Conservation (phyloP, 2,888 invertebrate species). For the Eustalomyia histrio region DNA sequence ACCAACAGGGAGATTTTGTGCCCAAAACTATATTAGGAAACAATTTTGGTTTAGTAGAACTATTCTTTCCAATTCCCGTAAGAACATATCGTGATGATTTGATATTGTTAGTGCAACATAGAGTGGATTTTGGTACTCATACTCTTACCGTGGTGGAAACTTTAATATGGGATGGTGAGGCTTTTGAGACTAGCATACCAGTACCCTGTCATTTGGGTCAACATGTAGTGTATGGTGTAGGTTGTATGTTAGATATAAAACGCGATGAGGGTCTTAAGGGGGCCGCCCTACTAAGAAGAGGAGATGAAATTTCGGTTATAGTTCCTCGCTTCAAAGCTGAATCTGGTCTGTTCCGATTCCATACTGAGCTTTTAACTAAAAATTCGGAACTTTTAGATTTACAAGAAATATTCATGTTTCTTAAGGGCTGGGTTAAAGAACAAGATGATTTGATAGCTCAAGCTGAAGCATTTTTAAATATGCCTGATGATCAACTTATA, state of each 20-base stretch:
- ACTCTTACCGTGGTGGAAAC: slow-evolving; percentile 75
- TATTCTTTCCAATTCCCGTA: slow-evolving; percentile 76
- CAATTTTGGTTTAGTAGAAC: slow-evolving; percentile 76
- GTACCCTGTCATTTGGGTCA: slow-evolving; percentile 74
- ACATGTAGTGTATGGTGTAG: slow-evolving; percentile 71
- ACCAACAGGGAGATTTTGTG: slow-evolving; percentile 74
- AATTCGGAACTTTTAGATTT: slow-evolving; percentile 75
- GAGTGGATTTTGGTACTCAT: slow-evolving; percentile 76
- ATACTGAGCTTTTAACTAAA: slow-evolving; percentile 73
- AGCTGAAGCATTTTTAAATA: slow-evolving; percentile 65
- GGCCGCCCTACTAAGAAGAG: slow-evolving; percentile 70
- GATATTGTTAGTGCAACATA: slow-evolving; percentile 79
- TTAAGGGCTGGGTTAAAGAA: slow-evolving; percentile 72
- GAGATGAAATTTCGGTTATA: slow-evolving; percentile 72
- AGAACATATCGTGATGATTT: slow-evolving; percentile 79
- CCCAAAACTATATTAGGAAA: slow-evolving; percentile 75
- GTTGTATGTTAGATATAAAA: slow-evolving; percentile 76
- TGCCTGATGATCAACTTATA: slow-evolving; percentile 2
- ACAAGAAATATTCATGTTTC: slow-evolving; percentile 72
- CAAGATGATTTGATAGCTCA: slow-evolving; percentile 70
- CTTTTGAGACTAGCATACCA: slow-evolving; percentile 75
- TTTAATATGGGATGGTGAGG: slow-evolving; percentile 79
- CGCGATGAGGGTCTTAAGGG: slow-evolving; percentile 75
- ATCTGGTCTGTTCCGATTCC: slow-evolving; percentile 75
- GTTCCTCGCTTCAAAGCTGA: slow-evolving; percentile 75